Evolutionary conservation across 1,140 invertebrate genomes (phyloP).

Genomic region (Trichogramma pretiosum): DNA sequence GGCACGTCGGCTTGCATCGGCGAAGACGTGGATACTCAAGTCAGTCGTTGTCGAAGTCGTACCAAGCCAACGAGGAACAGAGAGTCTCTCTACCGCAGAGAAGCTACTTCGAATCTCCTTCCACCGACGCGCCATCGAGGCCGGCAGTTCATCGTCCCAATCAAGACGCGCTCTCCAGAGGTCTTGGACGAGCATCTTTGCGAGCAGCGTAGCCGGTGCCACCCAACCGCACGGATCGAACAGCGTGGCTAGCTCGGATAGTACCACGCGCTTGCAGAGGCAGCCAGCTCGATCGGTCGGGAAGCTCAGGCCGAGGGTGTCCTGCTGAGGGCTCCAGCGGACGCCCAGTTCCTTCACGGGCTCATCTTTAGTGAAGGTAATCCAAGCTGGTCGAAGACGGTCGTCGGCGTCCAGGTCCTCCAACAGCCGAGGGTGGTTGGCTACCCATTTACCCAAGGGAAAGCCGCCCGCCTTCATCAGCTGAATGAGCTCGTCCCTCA

Average conservation of each 20-base stretch:
- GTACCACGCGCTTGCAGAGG: background rate
- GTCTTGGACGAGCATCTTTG: background rate
- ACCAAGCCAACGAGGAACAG: background rate
- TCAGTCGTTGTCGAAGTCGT: background rate
- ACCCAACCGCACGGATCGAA: constrained; percentile 1
- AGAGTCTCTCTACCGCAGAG: background rate
- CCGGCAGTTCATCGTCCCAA: background rate
- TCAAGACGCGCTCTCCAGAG: background rate
- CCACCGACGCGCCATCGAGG: background rate
- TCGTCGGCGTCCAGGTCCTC: too few species aligned
- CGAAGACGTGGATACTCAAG: background rate
- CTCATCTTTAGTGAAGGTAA: too few species aligned
- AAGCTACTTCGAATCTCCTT: background rate
- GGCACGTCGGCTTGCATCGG: background rate
- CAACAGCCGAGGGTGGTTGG: background rate
- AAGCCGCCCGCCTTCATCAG: constrained; percentile 15
- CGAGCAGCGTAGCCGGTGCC: background rate
- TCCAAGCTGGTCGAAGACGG: background rate
- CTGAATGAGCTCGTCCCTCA: background rate
- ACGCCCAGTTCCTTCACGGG: background rate
- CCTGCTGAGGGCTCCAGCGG: background rate
- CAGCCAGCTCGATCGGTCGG: background rate
- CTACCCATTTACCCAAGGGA: constrained; percentile 7
- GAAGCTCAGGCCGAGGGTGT: background rate
- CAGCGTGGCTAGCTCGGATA: background rate